These are phyloP conservation scores for Microcebus griseorufus DNA, from an alignment of 2,113 vertebrate species.

Conservation along the genomic window DNA sequence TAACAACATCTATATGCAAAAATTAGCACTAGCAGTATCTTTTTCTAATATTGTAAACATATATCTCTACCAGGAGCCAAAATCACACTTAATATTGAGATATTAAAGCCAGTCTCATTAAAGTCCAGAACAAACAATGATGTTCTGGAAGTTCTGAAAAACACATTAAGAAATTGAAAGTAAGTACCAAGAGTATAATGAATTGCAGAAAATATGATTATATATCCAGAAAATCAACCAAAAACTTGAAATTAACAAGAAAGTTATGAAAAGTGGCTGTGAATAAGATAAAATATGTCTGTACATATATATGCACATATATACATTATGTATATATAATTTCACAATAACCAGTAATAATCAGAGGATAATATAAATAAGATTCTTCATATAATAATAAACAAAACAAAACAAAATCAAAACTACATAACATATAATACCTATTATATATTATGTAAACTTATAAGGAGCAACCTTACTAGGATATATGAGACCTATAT, in stretches of 20 bases:
- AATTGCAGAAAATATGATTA: conserved; percentile 19
- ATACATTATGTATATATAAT: not conserved
- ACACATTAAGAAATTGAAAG: conserved; percentile 32
- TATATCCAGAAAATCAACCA: not conserved
- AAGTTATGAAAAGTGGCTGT: not conserved
- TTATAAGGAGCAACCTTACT: not conserved
- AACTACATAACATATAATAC: not conserved
- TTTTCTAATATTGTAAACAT: conserved; percentile 21
- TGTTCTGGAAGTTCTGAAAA: conserved; percentile 37
- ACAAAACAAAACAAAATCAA: not conserved
- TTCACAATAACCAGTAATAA: not conserved
- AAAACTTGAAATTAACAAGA: not conserved
- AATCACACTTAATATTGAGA: conserved; percentile 37
- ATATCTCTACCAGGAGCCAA: not conserved
- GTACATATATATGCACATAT: not conserved
- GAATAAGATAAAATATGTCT: not conserved
- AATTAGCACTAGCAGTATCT: not conserved
- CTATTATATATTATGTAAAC: not conserved
- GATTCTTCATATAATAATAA: not conserved
- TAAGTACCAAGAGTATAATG: not conserved
- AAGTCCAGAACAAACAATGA: conserved; percentile 41
- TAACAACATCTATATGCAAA: conserved; percentile 9
- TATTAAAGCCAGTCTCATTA: not conserved
- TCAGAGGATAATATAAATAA: not conserved
- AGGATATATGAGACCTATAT: not conserved